Evolutionary conservation across 64 coral and sea anemone species (phyloP).

Genomic region (Cladopsammia gracilis): DNA sequence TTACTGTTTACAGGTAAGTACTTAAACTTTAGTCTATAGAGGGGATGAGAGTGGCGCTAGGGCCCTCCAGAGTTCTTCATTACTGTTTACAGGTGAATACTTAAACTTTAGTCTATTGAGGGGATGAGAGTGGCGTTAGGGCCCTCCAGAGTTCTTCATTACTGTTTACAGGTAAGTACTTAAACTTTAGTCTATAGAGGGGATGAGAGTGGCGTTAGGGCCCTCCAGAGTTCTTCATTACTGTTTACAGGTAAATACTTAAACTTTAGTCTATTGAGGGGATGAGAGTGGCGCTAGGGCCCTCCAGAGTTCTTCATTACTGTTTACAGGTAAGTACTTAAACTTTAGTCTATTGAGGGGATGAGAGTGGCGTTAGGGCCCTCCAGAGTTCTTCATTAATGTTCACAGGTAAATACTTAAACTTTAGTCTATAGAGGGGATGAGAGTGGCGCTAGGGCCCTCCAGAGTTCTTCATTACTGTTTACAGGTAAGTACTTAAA

Average conservation of each 20-base stretch:
- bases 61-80: conserved; percentile 87
- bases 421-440: no score
- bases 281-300: no score
- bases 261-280: no score
- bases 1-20: conserved; percentile 93
- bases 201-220: conserved; percentile 93
- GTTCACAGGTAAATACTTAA: conserved; percentile 24
- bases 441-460: no score
- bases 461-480: no score
- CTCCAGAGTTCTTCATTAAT: conserved; percentile 88
- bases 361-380: conserved; percentile 94
- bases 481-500: no score
- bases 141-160: no score
- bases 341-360: conserved; percentile 95
- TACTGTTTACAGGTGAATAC: conserved; percentile 66
- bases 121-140: no score
- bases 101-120: no score
- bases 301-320: no score
- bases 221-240: conserved; percentile 92
- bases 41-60: conserved; percentile 93
- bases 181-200: conserved; percentile 95
- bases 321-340: no score
- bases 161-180: no score
- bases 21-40: conserved; percentile 96
- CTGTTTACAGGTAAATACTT: conserved; percentile 42